Percentiles rank a stretch among this genome's conserved stretches.
phyloP scores from a whole-genome alignment of 2,888 invertebrate genomes.

The Rhopalosiphum nymphaeae region DNA sequence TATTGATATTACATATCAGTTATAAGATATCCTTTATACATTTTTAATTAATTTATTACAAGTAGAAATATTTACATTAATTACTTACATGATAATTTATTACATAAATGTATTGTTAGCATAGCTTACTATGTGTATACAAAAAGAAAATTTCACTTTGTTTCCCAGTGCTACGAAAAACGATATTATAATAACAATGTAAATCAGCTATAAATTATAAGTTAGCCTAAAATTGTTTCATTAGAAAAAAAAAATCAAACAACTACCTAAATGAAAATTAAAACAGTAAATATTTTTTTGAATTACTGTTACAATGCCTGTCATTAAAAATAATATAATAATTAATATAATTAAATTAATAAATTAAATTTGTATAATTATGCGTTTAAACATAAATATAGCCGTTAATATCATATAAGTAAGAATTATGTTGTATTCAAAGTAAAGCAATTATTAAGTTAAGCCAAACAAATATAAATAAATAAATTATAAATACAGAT shows the following conservation, averaged over 20 bases:
- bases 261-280: background rate
- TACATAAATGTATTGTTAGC: background rate
- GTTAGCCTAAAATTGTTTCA: background rate
- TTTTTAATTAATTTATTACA: background rate
- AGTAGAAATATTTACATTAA: background rate
- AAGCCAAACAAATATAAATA: too few species aligned
- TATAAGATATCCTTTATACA: too few species aligned
- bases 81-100: background rate
- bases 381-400: too few species aligned
- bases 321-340: background rate
- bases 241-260: background rate
- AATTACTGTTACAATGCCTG: background rate
- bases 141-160: background rate
- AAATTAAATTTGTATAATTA: too few species aligned
- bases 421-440: too few species aligned
- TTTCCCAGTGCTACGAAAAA: background rate
- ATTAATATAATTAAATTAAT: too few species aligned
- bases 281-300: background rate
- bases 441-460: too few species aligned
- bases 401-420: too few species aligned
- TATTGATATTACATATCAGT: background rate
- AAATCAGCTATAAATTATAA: background rate
- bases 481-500: too few species aligned
- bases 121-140: background rate
- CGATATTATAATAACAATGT: background rate